Base-by-base conservation (phyloP, 2,888 invertebrate genomes). In the Cataglyphis cursor region DNA sequence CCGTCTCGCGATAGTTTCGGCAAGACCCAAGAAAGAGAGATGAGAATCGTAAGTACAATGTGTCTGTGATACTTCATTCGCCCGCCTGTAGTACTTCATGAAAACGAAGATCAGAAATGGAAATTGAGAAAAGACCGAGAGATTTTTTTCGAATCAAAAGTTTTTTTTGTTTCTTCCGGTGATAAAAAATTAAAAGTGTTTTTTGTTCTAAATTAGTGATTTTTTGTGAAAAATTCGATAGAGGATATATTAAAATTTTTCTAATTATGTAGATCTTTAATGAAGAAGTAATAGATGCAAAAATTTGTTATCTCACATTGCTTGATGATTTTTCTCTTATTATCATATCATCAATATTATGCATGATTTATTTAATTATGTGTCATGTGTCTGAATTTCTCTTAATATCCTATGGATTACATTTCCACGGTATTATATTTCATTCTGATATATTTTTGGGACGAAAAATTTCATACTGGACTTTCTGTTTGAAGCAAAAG, bases 11-110 rank as follows among this genome's bases (percentile, higher is more conserved):
- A 59, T 24, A 51, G 24, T 51, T 74, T 66, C 82, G 76, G 70
- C 68, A 78, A 85, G 64, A 62, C 6, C 44, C 15, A 82, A 73
- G 44, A 31, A 48, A n/a, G 28, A 74, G 82, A 78, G 87, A 92
- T 92, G 92, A 92, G 87, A 89, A 87, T 88, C 87, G 92, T 92
- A 91, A 92, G 92, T 92, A 91, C 44, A 65, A 75, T 21, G 73
- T 24, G 66, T 21, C 54, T 78, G 76, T 44, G 75, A 62, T 31
- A 62, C 38, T 75, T 48, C n/a, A 41, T 4, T n/a, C 21, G 35
- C 73, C 8, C 59, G 57, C 1, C 35, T 57, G 3, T 12, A 41
- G 6, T 12, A 41, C 57, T 61, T 28, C 21, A 61, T 28, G 41
- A 3, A n/a, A 31, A 15, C 12, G 18, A 28, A n/a, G 2, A 51